These are phyloP conservation scores for Apoda limacodes DNA, from an alignment of 2,888 invertebrate genomes.

Conservation along the genomic window DNA sequence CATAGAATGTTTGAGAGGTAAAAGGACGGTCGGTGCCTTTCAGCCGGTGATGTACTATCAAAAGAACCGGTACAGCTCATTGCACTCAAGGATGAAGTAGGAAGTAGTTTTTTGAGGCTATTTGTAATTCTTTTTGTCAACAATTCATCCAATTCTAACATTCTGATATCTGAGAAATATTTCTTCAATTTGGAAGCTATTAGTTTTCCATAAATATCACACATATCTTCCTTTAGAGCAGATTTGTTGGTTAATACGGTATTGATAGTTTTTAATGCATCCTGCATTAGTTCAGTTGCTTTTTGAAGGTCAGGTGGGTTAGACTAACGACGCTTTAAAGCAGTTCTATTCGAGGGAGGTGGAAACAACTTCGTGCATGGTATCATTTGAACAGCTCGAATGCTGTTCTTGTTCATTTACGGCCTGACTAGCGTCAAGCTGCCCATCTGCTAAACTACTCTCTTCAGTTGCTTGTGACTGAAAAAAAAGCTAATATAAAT, in stretches of 20 bases:
- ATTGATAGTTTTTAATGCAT: too few relatives aligned
- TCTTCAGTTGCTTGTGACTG: slow-evolving; percentile 11
- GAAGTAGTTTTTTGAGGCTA: too few relatives aligned
- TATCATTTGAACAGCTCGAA: slow-evolving; percentile 9
- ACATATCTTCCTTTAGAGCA: slow-evolving; percentile 9
- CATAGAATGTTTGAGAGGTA: slow-evolving; percentile 10
- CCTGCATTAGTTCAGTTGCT: slow-evolving; percentile 10
- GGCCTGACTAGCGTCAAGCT: slow-evolving; percentile 10
- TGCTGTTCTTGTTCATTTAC: too few relatives aligned
- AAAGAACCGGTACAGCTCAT: slow-evolving; percentile 10
- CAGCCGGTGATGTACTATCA: slow-evolving; percentile 8
- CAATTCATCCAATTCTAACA: slow-evolving; percentile 5
- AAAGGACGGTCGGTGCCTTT: slow-evolving; percentile 7
- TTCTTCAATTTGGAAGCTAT: slow-evolving; percentile 9
- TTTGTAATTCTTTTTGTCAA: slow-evolving; percentile 2
- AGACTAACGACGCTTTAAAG: slow-evolving; percentile 10
- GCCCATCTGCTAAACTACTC: slow-evolving; percentile 10
- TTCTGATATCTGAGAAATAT: slow-evolving; percentile 6
- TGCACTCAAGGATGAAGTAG: slow-evolving; percentile 1
- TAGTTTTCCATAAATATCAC: slow-evolving; percentile 11
- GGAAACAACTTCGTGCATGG: slow-evolving; percentile 9
- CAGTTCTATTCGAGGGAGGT: slow-evolving; percentile 10
- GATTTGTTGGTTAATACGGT: slow-evolving; percentile 9
- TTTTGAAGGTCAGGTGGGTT: slow-evolving; percentile 11
- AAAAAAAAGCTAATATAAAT: too few relatives aligned